phyloP scores from a whole-genome alignment of 2,113 vertebrate species.

The Megaptera novaeangliae region DNA sequence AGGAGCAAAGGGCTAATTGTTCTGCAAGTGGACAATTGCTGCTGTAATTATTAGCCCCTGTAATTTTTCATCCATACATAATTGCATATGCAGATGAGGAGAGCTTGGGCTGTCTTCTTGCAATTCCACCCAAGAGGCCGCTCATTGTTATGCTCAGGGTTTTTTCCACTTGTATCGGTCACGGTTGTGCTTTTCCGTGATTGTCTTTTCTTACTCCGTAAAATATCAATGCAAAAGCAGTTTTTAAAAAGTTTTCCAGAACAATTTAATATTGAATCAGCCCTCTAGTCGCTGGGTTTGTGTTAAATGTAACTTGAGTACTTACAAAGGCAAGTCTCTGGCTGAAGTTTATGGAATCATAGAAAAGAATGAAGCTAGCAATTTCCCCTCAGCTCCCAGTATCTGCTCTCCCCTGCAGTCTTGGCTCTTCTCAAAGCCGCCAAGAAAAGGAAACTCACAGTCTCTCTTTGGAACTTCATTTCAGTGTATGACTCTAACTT shows the following conservation, averaged over 20 bases:
- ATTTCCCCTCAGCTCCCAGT: not conserved
- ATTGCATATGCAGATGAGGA: constrained; percentile 38
- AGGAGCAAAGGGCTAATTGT: constrained; percentile 77
- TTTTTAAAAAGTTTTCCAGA: constrained; percentile 60
- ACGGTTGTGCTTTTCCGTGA: constrained; percentile 67
- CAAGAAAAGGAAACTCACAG: not conserved
- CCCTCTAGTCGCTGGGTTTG: constrained; percentile 38
- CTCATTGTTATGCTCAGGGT: constrained; percentile 47
- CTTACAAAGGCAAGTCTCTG: constrained; percentile 49
- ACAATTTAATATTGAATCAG: constrained; percentile 68
- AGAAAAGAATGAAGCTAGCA: not conserved
- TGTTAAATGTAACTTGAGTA: constrained; percentile 53
- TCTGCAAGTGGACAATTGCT: constrained; percentile 74
- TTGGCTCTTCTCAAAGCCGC: not conserved
- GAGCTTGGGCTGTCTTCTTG: not conserved
- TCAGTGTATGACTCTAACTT: not conserved
- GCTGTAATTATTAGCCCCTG: constrained; percentile 72
- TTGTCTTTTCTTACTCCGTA: constrained; percentile 49
- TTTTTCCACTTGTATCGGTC: constrained; percentile 57
- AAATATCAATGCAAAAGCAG: constrained; percentile 65
- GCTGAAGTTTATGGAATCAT: not conserved
- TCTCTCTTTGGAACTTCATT: not conserved
- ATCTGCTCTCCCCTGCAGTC: not conserved
- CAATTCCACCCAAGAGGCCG: constrained; percentile 32
- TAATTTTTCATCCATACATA: constrained; percentile 71